Percentiles rank a stretch among this genome's conserved stretches.
Conservation (phyloP, 2,113 vertebrate genomes). For the Turnix velox region DNA sequence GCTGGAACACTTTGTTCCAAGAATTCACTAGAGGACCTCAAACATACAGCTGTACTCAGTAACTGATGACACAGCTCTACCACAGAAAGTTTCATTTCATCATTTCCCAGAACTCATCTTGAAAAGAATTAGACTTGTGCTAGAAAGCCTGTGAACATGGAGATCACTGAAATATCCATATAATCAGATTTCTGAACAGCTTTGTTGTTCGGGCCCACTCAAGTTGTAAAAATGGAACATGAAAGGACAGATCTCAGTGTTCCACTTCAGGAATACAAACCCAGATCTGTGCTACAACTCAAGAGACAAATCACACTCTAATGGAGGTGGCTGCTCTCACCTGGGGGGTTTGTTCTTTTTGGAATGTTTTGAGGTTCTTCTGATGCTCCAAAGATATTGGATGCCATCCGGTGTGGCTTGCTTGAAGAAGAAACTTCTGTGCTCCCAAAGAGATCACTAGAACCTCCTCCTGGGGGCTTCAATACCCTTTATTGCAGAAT, state of each 20-base stretch:
- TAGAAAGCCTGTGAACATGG: neutral
- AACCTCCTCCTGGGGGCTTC: conserved; percentile 87
- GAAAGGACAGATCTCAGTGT: neutral
- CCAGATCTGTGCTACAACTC: neutral
- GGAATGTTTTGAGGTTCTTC: conserved; percentile 79
- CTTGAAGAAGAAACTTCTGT: conserved; percentile 71
- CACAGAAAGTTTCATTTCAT: neutral
- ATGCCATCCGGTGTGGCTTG: conserved; percentile 86
- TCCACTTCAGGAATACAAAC: neutral
- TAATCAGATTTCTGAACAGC: neutral
- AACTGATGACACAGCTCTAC: neutral
- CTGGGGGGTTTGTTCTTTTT: conserved; percentile 91
- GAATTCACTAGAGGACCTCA: neutral
- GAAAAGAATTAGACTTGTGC: neutral
- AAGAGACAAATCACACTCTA: neutral
- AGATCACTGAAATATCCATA: neutral
- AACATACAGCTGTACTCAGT: neutral
- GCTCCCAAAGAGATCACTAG: conserved; percentile 83
- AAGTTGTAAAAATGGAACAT: neutral
- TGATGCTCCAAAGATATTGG: conserved; percentile 82
- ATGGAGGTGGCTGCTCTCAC: conserved; percentile 59
- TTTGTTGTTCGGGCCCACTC: neutral
- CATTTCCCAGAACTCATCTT: neutral
- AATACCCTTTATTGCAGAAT: conserved; percentile 72
- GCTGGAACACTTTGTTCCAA: neutral